Evolutionary conservation across 2,113 vertebrate species (phyloP).

Genomic region (Litocranius walleri): DNA sequence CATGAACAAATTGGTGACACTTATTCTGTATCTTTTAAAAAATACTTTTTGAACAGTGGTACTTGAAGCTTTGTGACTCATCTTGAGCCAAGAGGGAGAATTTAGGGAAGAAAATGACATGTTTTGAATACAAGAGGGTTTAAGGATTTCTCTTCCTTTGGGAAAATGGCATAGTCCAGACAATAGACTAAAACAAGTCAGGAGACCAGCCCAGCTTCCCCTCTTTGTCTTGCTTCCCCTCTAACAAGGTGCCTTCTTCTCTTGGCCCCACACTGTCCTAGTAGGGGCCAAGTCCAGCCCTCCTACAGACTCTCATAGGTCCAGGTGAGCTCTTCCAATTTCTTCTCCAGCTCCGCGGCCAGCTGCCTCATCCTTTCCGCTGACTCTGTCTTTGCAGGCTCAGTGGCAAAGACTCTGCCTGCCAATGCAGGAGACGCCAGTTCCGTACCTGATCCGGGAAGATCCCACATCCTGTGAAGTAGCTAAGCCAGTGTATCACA

Average conservation of each 20-base stretch:
- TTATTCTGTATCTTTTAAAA: background rate
- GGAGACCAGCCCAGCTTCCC: background rate
- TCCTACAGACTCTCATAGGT: background rate
- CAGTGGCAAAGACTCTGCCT: background rate
- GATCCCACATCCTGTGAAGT: background rate
- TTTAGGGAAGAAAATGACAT: background rate
- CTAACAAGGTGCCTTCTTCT: fast-evolving
- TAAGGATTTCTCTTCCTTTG: background rate
- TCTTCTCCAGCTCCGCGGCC: background rate
- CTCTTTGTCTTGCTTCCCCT: background rate
- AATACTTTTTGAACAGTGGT: background rate
- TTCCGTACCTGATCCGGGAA: background rate
- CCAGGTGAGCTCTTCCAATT: background rate
- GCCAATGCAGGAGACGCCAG: background rate
- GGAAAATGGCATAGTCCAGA: no score
- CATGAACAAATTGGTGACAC: background rate
- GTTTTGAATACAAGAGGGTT: background rate
- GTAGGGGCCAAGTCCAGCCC: fast-evolving
- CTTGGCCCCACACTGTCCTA: fast-evolving
- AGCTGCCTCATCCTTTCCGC: background rate
- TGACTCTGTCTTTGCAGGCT: background rate
- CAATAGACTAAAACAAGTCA: background rate
- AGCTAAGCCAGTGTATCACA: background rate
- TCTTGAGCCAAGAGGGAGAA: background rate
- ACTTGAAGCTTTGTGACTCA: background rate